phyloP scores from a whole-genome alignment of 1,140 invertebrate genomes.

The Cataglyphis hispanica region DNA sequence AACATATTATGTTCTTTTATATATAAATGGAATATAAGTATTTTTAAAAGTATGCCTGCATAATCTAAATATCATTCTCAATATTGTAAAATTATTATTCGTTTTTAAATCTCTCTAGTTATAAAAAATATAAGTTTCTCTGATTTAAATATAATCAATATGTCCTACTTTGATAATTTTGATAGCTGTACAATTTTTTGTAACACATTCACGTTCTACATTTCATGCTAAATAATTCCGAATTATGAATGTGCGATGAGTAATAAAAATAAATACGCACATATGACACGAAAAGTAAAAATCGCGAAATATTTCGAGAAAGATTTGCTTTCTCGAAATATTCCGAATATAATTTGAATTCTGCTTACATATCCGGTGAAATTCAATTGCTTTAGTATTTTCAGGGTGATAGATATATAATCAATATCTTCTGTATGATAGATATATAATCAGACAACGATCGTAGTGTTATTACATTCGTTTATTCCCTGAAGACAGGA shows the following conservation, averaged over 20 bases:
- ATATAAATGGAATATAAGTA: background rate
- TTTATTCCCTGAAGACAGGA: constrained; percentile 20
- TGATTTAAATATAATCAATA: background rate
- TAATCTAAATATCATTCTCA: background rate
- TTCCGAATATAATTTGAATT: background rate
- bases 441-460: constrained; percentile 39
- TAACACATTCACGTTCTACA: background rate
- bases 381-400: constrained; percentile 21
- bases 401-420: constrained; percentile 19
- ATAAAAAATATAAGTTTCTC: constrained; percentile 20
- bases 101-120: background rate
- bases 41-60: background rate
- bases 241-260: too few species aligned
- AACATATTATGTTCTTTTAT: background rate
- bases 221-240: too few species aligned
- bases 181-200: background rate
- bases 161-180: constrained; percentile 20
- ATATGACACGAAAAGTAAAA: background rate
- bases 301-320: constrained; percentile 6
- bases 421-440: constrained; percentile 4
- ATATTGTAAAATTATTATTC: background rate
- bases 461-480: background rate
- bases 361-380: constrained; percentile 33
- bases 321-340: background rate
- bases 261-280: constrained; percentile 15